Evolutionary conservation across 2,888 invertebrate genomes (phyloP).

Genomic region (Ceratothoa steindachneri): DNA sequence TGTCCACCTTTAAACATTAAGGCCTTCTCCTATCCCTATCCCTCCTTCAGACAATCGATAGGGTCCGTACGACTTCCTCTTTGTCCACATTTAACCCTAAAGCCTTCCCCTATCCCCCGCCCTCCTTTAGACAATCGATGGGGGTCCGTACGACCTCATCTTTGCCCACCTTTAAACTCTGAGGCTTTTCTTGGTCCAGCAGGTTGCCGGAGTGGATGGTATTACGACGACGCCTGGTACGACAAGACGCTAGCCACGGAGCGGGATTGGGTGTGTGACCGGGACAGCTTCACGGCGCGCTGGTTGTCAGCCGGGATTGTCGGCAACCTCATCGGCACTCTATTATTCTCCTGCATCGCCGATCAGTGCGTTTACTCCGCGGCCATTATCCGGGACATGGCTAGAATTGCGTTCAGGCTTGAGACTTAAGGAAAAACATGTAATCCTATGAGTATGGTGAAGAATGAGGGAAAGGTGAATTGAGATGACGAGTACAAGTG

Average conservation of each 20-base stretch:
- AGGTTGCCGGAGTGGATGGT: conserved; percentile 26
- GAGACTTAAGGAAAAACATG: no score
- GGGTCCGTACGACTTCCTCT: no score
- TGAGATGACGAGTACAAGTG: no score
- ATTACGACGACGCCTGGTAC: conserved; percentile 24
- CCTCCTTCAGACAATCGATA: no score
- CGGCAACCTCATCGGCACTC: conserved; percentile 38
- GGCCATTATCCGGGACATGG: background rate
- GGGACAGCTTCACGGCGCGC: conserved; percentile 13
- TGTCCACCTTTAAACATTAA: no score
- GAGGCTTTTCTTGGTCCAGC: background rate
- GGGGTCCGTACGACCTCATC: no score
- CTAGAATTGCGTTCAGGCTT: background rate
- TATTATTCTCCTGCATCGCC: conserved; percentile 30
- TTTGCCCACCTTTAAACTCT: background rate
- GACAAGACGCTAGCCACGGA: conserved; percentile 22
- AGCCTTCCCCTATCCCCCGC: background rate
- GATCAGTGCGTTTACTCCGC: conserved; percentile 25
- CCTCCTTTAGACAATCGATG: no score
- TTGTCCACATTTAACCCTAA: background rate
- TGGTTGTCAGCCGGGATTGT: conserved; percentile 34
- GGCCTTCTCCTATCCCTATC: no score
- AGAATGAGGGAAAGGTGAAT: no score
- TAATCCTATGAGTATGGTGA: no score
- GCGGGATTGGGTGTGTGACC: conserved; percentile 34